Conservation (phyloP, 2,113 vertebrate species). For the Notarius quadriscutis region DNA sequence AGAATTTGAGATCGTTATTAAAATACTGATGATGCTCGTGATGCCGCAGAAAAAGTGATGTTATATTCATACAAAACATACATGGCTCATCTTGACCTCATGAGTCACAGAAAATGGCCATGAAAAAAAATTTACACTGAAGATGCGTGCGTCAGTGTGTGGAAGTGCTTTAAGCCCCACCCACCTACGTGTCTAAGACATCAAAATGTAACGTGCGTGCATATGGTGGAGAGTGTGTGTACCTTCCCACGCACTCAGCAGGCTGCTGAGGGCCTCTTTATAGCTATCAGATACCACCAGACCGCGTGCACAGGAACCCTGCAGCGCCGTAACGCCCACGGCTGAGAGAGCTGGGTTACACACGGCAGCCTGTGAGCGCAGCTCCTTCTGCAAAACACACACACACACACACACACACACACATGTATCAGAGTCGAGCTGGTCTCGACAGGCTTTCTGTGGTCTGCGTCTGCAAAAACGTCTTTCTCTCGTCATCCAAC, state of each 20-base stretch:
- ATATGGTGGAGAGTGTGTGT: not conserved
- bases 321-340: slow-evolving; percentile 75
- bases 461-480: not conserved
- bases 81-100: not conserved
- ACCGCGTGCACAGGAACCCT: slow-evolving; percentile 54
- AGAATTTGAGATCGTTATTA: not conserved
- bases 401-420: not conserved
- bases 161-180: not conserved
- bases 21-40: not conserved
- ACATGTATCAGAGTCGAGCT: not conserved
- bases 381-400: slow-evolving; percentile 62
- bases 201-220: not conserved
- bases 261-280: slow-evolving; percentile 67
- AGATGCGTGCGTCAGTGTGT: too few relatives aligned
- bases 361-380: slow-evolving; percentile 62
- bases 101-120: not conserved
- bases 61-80: not conserved
- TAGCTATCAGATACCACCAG: slow-evolving; percentile 71
- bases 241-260: slow-evolving; percentile 82
- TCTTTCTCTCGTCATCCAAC: not conserved
- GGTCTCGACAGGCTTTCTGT: not conserved
- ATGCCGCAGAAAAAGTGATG: not conserved
- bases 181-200: not conserved
- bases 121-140: not conserved
- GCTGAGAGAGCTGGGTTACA: slow-evolving; percentile 74